Evolutionary conservation across 2,888 invertebrate species (phyloP).

Genomic region (Trissoscelio sp.): DNA sequence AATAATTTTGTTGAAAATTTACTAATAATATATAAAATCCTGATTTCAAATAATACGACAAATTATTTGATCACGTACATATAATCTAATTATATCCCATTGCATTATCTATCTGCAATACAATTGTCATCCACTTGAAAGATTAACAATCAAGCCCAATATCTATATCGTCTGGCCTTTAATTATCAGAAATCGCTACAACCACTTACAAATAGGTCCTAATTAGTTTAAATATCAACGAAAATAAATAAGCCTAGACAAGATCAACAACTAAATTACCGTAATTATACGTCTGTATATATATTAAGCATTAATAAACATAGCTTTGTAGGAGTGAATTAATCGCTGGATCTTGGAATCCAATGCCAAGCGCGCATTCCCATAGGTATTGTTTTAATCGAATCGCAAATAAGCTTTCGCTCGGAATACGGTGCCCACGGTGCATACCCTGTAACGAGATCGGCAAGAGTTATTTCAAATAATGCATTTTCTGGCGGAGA

Average conservation of each 20-base stretch:
- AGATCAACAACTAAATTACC: slow-evolving; percentile 37
- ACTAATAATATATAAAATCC: too few species aligned
- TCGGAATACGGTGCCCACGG: neutral
- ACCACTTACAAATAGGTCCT: slow-evolving; percentile 7
- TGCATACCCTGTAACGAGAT: slow-evolving; percentile 45
- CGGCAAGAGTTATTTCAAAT: slow-evolving; percentile 52
- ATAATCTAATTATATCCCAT: too few species aligned
- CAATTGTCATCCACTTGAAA: neutral
- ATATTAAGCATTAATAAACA: slow-evolving; percentile 47
- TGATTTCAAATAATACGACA: too few species aligned
- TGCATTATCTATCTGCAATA: too few species aligned
- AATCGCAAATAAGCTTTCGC: slow-evolving; percentile 60
- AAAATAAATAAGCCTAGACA: neutral
- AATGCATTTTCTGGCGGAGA: slow-evolving; percentile 46
- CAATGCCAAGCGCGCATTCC: slow-evolving; percentile 58
- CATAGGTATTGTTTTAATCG: slow-evolving; percentile 68
- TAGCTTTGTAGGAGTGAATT: slow-evolving; percentile 46
- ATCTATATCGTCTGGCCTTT: neutral
- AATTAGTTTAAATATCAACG: slow-evolving; percentile 23
- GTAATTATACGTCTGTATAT: slow-evolving; percentile 30
- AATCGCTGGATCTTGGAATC: slow-evolving; percentile 59
- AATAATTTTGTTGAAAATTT: too few species aligned
- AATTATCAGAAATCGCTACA: neutral
- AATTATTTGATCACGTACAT: too few species aligned
- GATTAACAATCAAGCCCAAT: neutral